Evolutionary conservation across 1,140 invertebrate genomes (phyloP), one percentile per base, ranked within the genome.

Genomic region (Dendroctonus ponderosae): DNA sequence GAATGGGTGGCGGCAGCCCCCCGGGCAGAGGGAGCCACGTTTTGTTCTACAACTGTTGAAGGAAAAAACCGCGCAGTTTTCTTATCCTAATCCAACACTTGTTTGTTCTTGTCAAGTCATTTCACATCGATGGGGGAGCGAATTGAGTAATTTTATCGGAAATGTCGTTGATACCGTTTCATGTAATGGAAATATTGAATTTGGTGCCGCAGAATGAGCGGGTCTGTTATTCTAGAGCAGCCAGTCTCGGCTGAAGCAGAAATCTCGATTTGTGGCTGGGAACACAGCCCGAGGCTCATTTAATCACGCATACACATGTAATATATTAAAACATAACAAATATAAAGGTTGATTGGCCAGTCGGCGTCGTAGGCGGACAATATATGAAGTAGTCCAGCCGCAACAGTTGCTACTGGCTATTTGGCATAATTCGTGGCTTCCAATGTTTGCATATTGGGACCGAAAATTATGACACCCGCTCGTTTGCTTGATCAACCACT

Each of bases 11-110:
- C 65, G 64, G 67, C 62, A 67, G 61, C 67, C 64, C 46, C 53
- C 51, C 58, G 51, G 39, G 7, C 38, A 8, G 67, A 39, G 44
- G 39, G 58, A 11, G 42, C 38, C 15, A 41, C n/a, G 53, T 26
- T 57, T 76, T 74, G 70, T 76, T 74, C 60, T 71, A 56, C 56
- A 57, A 72, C 66, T 71, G 60, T 59, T 61, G 41, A n/a, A 12
- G 38, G 46, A 63, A 52, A 71, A 70, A 69, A 67, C 62, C 49
- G 59, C 43, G 41, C 46, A 7, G 8, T 53, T 61, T 67, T 65
- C 66, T 68, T 59, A 65, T 70, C 70, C 66, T 70, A 71, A 72
- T 68, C 63, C 69, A 54, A 66, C 68, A 68, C 67, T 71, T 71
- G 70, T 71, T 71, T 71, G 70, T 68, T 68, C 68, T 71, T 66